phyloP scores from a whole-genome alignment of 1,140 invertebrate genomes.

The Temnothorax curvispinosus region DNA sequence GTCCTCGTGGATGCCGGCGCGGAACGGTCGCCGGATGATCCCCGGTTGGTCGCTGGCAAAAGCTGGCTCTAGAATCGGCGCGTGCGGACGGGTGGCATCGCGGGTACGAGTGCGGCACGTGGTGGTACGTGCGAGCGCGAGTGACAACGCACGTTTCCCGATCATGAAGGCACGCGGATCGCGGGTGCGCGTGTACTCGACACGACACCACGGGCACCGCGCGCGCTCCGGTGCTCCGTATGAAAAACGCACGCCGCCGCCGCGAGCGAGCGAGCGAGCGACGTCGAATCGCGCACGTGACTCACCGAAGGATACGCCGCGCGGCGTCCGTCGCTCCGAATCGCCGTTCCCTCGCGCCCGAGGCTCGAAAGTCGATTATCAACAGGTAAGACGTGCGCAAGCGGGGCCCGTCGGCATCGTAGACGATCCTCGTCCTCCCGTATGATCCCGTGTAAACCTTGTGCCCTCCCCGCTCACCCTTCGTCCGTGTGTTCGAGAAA shows the following conservation, averaged over 20 bases:
- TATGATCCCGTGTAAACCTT: slow-evolving; percentile 44
- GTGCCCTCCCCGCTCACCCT: not conserved
- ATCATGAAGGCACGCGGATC: slow-evolving; percentile 58
- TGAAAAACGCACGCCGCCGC: slow-evolving; percentile 71
- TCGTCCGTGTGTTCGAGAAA: not conserved
- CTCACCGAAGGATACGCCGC: slow-evolving; percentile 7
- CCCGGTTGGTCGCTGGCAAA: not conserved
- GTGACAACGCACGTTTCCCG: slow-evolving; percentile 63
- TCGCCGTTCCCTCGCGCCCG: slow-evolving; percentile 18
- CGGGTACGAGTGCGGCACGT: slow-evolving; percentile 20
- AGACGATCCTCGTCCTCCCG: slow-evolving; percentile 66
- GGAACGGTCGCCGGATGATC: not conserved
- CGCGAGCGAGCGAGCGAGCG: not conserved
- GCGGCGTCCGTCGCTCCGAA: not conserved
- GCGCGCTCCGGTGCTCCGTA: slow-evolving; percentile 63
- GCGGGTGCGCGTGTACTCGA: not conserved
- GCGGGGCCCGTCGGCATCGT: slow-evolving; percentile 73
- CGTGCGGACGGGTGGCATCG: slow-evolving; percentile 35
- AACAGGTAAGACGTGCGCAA: slow-evolving; percentile 75
- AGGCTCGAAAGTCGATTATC: slow-evolving; percentile 59
- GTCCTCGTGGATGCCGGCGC: slow-evolving; percentile 9
- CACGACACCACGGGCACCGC: no score
- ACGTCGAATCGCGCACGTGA: slow-evolving; percentile 1
- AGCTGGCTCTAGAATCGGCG: not conserved
- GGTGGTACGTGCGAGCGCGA: slow-evolving; percentile 46